A percentile compares a stretch with the other conserved stretches of the same genome.
These are phyloP conservation scores for Acanthornis magna DNA, from an alignment of 2,797 vertebrate species.

Conservation along the genomic window DNA sequence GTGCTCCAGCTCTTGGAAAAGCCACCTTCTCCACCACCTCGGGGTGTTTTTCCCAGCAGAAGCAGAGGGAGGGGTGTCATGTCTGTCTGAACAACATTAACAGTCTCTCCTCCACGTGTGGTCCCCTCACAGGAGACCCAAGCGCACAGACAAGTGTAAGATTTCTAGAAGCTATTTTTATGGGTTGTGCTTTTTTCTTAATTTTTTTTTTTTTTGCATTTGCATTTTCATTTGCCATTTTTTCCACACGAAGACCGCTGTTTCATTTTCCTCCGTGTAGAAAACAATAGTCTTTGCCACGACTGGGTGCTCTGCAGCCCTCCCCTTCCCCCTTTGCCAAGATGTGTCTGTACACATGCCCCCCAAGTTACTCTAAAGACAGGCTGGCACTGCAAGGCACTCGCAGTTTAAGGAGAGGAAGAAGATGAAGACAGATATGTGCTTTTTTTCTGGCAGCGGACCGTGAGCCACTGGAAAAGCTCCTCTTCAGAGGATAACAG, in stretches of 20 bases:
- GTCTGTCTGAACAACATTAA: not conserved
- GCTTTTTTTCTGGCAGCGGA: not conserved
- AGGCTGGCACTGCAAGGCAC: not conserved
- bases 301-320: not conserved
- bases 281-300: not conserved
- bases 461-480: not conserved
- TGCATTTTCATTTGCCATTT: not conserved
- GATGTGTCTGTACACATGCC: not conserved
- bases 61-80: not conserved
- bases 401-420: not conserved
- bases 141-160: not conserved
- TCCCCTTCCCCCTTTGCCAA: not conserved
- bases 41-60: not conserved
- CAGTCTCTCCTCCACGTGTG: not conserved
- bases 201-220: not conserved
- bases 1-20: not conserved
- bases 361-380: not conserved
- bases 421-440: not conserved
- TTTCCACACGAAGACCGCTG: not conserved
- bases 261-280: not conserved
- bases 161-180: not conserved
- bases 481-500: not conserved
- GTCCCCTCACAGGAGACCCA: not conserved
- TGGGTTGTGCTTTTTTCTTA: not conserved
- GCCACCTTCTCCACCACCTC: rapidly evolving